Percentiles rank a stretch among this genome's conserved stretches.
Conservation (phyloP, 2,888 invertebrate species). For the Agriopis leucophaearia region DNA sequence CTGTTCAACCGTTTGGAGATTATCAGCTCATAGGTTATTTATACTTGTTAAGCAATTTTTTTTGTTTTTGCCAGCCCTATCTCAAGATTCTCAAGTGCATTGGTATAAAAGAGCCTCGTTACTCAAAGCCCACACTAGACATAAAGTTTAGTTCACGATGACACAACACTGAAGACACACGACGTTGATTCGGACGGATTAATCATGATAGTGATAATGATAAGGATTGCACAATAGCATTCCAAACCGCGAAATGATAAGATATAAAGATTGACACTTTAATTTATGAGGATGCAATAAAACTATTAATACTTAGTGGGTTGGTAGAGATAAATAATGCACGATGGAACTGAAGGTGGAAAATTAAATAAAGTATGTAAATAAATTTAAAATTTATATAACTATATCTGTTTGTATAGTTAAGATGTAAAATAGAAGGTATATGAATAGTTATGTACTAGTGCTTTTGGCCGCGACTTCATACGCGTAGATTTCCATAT, state of each 20-base stretch:
- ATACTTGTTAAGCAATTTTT: neutral
- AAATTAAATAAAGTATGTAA: no score
- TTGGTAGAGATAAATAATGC: no score
- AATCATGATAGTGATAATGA: slow-evolving; percentile 34
- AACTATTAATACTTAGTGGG: no score
- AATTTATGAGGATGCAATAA: neutral
- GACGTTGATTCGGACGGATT: slow-evolving; percentile 34
- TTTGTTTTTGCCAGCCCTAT: slow-evolving; percentile 11
- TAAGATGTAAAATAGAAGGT: no score
- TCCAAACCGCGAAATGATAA: slow-evolving; percentile 22
- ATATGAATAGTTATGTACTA: no score
- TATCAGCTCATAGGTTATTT: no score
- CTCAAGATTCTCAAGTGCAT: slow-evolving; percentile 1
- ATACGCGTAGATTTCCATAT: no score
- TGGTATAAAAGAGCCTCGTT: slow-evolving; percentile 38
- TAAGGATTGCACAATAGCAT: slow-evolving; percentile 45
- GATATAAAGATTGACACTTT: slow-evolving; percentile 5
- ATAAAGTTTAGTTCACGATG: slow-evolving; percentile 41
- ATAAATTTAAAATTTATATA: no score
- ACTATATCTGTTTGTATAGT: no score
- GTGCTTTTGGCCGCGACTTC: no score
- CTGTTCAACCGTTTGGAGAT: no score
- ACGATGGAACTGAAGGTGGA: no score
- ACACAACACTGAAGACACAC: slow-evolving; percentile 40
- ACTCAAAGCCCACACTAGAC: slow-evolving; percentile 43